phyloP scores from a whole-genome alignment of 1,140 invertebrate species.

The Leptoteleia sp. region DNA sequence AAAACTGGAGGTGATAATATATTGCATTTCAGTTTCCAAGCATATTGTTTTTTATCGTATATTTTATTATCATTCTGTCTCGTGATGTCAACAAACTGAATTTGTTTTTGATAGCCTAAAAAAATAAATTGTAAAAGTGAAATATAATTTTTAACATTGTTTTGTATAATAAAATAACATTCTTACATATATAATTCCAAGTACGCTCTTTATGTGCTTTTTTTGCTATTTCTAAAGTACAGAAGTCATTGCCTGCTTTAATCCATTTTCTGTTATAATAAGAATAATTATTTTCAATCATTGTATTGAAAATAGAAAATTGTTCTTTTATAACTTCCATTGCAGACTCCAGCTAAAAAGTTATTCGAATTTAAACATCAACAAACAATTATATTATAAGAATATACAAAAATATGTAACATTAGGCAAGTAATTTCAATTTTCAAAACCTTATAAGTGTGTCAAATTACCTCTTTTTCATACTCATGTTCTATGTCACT shows the following conservation, averaged over 20 bases:
- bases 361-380: too few species aligned
- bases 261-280: conserved; percentile 20
- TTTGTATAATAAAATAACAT: too few species aligned
- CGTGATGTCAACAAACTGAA: conserved; percentile 18
- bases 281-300: conserved; percentile 29
- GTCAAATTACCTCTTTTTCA: conserved; percentile 20
- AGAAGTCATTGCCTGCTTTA: conserved; percentile 39
- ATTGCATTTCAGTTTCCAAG: conserved; percentile 35
- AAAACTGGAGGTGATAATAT: conserved; percentile 3
- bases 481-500: conserved; percentile 15
- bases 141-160: too few species aligned
- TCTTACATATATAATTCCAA: conserved; percentile 41
- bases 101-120: conserved; percentile 27
- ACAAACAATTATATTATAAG: too few species aligned
- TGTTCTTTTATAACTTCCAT: conserved; percentile 29
- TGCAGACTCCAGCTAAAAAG: conserved; percentile 9
- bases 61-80: conserved; percentile 3
- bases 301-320: conserved; percentile 26
- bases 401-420: too few species aligned
- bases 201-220: conserved; percentile 11
- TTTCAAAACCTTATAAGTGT: too few species aligned
- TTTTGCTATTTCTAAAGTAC: conserved; percentile 23
- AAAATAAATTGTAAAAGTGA: background rate
- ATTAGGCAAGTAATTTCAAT: too few species aligned
- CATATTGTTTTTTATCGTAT: conserved; percentile 2